These are phyloP conservation scores for Nezara viridula DNA, from an alignment of 2,888 invertebrate genomes.

Conservation along the genomic window DNA sequence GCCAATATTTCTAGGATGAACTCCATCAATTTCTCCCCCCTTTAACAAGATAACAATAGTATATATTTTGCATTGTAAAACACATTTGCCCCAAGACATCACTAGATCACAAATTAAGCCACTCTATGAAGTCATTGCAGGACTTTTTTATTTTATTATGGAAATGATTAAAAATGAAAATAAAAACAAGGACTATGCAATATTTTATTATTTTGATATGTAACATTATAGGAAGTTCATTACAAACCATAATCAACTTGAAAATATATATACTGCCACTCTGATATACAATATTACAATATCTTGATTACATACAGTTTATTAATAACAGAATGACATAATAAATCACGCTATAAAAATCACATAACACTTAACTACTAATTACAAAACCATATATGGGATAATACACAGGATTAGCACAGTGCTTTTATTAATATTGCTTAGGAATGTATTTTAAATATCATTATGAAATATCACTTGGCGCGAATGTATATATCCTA, in stretches of 20 bases:
- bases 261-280: conserved; percentile 57
- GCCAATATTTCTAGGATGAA: too few species aligned
- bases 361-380: conserved; percentile 39
- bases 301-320: conserved; percentile 8
- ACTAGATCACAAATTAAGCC: neutral
- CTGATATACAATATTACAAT: conserved; percentile 24
- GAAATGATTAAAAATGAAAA: neutral
- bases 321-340: conserved; percentile 29
- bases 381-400: conserved; percentile 43
- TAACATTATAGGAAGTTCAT: conserved; percentile 57
- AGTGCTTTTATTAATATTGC: conserved; percentile 52
- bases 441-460: conserved; percentile 52
- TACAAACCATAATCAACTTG: conserved; percentile 57
- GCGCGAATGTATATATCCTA: conserved; percentile 5
- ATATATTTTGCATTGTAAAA: neutral
- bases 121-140: too few species aligned
- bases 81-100: neutral
- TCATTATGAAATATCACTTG: conserved; percentile 53
- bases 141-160: neutral
- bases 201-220: conserved; percentile 57
- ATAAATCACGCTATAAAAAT: conserved; percentile 47
- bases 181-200: conserved; percentile 36
- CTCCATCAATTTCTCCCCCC: too few species aligned
- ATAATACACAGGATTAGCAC: neutral
- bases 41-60: too few species aligned